Conservation (phyloP, 2,113 vertebrate species). For the Hippolais icterina region DNA sequence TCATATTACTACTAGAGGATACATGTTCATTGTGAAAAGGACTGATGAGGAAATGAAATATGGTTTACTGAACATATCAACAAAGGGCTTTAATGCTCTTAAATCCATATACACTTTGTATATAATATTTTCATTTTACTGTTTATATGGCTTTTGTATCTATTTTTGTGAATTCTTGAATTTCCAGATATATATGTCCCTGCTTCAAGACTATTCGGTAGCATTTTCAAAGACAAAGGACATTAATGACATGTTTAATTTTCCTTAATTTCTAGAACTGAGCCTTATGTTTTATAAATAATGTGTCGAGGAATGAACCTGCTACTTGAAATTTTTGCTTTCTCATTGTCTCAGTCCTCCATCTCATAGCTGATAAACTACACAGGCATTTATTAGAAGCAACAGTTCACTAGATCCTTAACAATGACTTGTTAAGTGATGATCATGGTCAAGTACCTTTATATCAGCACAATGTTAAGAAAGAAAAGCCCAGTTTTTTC, state of each 20-base stretch:
- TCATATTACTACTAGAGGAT: background rate
- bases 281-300: background rate
- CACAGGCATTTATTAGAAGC: background rate
- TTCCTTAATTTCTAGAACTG: background rate
- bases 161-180: background rate
- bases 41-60: background rate
- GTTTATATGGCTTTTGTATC: background rate
- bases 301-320: background rate
- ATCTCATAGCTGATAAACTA: background rate
- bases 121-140: background rate
- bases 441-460: no score
- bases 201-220: background rate
- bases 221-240: background rate
- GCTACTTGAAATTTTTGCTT: background rate
- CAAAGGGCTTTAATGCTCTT: background rate
- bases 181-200: background rate
- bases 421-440: background rate
- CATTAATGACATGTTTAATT: conserved; percentile 2
- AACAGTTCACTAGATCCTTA: background rate
- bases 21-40: background rate
- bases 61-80: background rate
- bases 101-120: background rate
- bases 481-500: background rate
- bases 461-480: background rate
- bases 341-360: background rate